Conservation (phyloP, 2,113 vertebrate genomes). For the Mirounga angustirostris region DNA sequence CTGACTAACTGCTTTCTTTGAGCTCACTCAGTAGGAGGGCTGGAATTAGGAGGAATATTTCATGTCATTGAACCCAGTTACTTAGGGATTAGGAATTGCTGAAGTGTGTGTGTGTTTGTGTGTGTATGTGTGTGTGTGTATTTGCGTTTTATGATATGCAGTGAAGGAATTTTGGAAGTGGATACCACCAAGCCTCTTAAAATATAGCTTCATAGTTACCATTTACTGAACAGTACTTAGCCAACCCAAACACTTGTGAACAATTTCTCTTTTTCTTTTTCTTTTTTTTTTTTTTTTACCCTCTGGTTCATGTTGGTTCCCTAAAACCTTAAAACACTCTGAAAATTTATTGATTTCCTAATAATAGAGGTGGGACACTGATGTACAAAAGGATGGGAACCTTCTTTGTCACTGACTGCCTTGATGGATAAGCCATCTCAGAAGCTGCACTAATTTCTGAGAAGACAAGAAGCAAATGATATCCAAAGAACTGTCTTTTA, state of each 20-base stretch:
- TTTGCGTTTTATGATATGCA: not conserved
- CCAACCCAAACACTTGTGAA: not conserved
- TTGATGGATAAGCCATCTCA: not conserved
- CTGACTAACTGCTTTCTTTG: not conserved
- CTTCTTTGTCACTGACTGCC: not conserved
- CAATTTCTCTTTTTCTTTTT: not conserved
- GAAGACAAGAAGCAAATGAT: not conserved
- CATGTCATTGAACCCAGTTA: not conserved
- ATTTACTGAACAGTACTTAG: not conserved
- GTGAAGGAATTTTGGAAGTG: not conserved
- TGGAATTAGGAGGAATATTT: not conserved
- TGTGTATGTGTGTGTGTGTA: not conserved
- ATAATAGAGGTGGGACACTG: not conserved
- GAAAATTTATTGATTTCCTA: not conserved
- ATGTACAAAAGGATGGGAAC: not conserved
- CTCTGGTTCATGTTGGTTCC: constrained; percentile 14
- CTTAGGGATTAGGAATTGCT: constrained; percentile 24
- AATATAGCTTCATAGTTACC: not conserved
- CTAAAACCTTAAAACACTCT: not conserved
- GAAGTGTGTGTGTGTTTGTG: not conserved
- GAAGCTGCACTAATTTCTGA: not conserved
- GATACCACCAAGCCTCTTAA: not conserved
- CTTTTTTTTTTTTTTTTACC: no score
- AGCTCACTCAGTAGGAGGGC: not conserved
- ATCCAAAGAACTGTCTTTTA: not conserved